Evolutionary conservation across 2,888 invertebrate genomes (phyloP).

Genomic region (Ethmia dodecea): DNA sequence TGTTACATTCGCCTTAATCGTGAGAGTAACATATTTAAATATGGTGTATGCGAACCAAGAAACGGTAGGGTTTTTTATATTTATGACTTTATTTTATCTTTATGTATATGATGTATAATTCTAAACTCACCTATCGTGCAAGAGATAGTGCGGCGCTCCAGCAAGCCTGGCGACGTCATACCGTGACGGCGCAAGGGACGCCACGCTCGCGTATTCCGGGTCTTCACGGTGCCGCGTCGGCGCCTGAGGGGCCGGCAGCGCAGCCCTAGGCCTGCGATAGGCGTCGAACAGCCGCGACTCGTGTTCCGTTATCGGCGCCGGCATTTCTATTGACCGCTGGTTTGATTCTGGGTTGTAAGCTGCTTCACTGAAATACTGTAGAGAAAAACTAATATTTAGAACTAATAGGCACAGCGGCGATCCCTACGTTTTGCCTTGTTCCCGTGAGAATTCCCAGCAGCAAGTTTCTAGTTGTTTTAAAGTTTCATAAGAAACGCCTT

Average conservation of each 20-base stretch:
- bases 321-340: slow-evolving; percentile 78
- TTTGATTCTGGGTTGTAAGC: slow-evolving; percentile 94
- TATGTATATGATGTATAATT: too few species aligned
- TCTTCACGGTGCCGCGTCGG: slow-evolving; percentile 53
- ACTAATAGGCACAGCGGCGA: too few species aligned
- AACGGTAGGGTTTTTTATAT: too few species aligned
- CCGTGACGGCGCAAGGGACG: slow-evolving; percentile 53
- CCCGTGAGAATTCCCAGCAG: too few species aligned
- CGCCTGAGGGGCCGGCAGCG: slow-evolving; percentile 56
- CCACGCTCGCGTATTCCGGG: slow-evolving; percentile 68
- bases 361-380: slow-evolving; percentile 91
- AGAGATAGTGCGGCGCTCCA: slow-evolving; percentile 52
- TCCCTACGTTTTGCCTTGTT: too few species aligned
- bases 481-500: too few species aligned
- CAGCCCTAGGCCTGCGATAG: slow-evolving; percentile 59
- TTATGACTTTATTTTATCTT: too few species aligned
- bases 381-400: too few species aligned
- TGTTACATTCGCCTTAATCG: too few species aligned
- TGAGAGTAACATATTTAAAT: too few species aligned
- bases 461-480: too few species aligned
- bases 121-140: slow-evolving; percentile 61
- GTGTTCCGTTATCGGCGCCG: slow-evolving; percentile 66
- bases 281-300: slow-evolving; percentile 73
- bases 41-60: too few species aligned
- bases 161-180: slow-evolving; percentile 49